Evolutionary conservation across 2,888 invertebrate species (phyloP), one percentile per base, ranked within the genome.

Genomic region (Sarcophaga rosellei): DNA sequence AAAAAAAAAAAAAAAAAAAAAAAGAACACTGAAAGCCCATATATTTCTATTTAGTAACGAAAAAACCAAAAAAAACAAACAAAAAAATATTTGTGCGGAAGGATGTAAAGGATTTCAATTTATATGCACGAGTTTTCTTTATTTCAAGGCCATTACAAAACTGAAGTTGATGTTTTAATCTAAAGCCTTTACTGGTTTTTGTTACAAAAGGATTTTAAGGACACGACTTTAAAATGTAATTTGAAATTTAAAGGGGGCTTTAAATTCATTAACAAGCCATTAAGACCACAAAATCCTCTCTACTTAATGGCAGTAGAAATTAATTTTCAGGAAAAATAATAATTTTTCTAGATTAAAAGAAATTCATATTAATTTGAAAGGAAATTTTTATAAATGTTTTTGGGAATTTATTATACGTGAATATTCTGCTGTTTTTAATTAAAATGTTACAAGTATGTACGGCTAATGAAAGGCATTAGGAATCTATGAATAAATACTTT

Each of bases 101-200:
- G 47, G 53, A 66, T 12, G 3, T 12, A 59, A 76, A 65, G 57
- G 25, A 25, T 23, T 65, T 23, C 12, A 73, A 45, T 62, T 35
- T 62, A 3, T 62, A 21, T 73, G n/a, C 21, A 61, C 44, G 20
- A 23, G 47, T 53, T 53, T 17, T 15, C 25, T 70, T 70, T 44
- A 15, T 47, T 75, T 77, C 76, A 72, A 82, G 70, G 25, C 12
- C 59, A 80, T 47, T 53, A 15, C 12, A 23, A 76, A 44, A 53
- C 0, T 20, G n/a, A 20, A 66, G 44, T 66, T 35, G 25, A 45
- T 45, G 45, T 44, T 75, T 69, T 74, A 66, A 81, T 62, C 62
- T 44, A 4, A 25, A 69, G 20, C 6, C 8, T 35, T 35, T 35
- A 11, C 57, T 65, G 15, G n/a, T 62, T 35, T 63, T 57, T 20